Evolutionary conservation across 2,888 invertebrate genomes (phyloP).

Genomic region (Mesorhabditis sp.): DNA sequence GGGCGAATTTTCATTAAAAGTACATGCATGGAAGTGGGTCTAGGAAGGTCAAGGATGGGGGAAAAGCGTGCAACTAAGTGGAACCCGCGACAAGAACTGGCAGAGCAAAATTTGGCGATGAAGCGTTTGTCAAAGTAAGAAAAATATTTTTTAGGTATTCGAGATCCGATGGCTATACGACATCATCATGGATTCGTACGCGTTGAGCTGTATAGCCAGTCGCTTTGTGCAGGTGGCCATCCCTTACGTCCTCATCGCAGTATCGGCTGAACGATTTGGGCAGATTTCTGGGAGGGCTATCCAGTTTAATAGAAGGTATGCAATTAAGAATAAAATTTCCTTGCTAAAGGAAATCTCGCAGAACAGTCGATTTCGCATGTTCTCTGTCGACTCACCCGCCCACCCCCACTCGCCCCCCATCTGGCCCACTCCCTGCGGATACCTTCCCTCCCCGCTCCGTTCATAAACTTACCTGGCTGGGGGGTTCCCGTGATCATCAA

Average conservation of each 20-base stretch:
- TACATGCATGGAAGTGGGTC: too few species aligned
- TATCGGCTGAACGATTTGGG: constrained; percentile 29
- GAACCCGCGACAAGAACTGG: neutral
- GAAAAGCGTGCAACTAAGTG: neutral
- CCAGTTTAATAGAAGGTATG: too few species aligned
- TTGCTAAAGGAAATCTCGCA: too few species aligned
- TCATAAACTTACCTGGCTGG: too few species aligned
- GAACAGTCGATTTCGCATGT: too few species aligned
- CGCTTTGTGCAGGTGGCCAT: constrained; percentile 35
- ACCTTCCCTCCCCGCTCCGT: too few species aligned
- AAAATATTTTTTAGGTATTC: neutral
- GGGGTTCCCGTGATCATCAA: too few species aligned
- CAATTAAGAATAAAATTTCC: too few species aligned
- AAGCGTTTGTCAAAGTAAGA: neutral
- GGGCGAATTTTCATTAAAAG: too few species aligned
- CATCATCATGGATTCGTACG: neutral
- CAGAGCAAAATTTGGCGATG: neutral
- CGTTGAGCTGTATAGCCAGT: constrained; percentile 13
- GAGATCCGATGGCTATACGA: constrained; percentile 8
- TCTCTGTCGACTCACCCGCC: too few species aligned
- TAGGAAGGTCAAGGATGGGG: neutral
- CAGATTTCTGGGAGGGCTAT: neutral
- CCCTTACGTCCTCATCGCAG: constrained; percentile 43
- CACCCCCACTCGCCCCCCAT: too few species aligned
- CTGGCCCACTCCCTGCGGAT: too few species aligned